phyloP scores from a whole-genome alignment of 2,888 invertebrate species.

The Erpobdella octoculata region DNA sequence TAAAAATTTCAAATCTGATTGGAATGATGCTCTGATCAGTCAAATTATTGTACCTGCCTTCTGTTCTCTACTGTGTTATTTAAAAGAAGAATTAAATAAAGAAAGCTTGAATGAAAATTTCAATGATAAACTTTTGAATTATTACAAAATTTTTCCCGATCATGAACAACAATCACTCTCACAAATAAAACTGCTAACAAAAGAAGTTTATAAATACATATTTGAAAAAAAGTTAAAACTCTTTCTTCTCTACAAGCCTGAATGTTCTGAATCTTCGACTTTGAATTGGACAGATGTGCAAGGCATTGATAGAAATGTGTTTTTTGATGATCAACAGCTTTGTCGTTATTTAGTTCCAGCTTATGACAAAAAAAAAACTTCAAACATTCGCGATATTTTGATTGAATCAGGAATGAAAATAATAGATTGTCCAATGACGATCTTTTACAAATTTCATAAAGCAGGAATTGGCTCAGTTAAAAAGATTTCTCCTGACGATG shows the following conservation, averaged over 20 bases:
- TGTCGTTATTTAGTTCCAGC: not conserved
- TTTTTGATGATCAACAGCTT: conserved; percentile 2
- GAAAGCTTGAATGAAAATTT: too few species aligned
- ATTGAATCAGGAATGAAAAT: not conserved
- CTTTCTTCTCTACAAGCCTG: not conserved
- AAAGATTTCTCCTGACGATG: not conserved
- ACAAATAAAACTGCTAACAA: not conserved
- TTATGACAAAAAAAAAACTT: not conserved
- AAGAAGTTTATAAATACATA: not conserved
- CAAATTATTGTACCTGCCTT: conserved; percentile 41
- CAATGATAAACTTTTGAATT: too few species aligned
- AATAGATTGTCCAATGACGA: not conserved
- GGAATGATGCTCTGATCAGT: conserved; percentile 41
- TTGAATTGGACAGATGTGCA: not conserved
- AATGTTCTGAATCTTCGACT: too few species aligned
- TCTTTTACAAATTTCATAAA: not conserved
- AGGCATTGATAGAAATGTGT: not conserved
- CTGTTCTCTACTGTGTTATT: conserved; percentile 28
- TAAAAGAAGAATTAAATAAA: too few species aligned
- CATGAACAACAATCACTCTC: too few species aligned
- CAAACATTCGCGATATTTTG: not conserved
- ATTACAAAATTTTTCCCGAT: too few species aligned
- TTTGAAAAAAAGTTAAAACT: not conserved
- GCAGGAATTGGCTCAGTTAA: not conserved
- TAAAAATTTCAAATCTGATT: conserved; percentile 37